phyloP scores from a whole-genome alignment of 2,888 invertebrate species.

The Drosophila kokeensis region DNA sequence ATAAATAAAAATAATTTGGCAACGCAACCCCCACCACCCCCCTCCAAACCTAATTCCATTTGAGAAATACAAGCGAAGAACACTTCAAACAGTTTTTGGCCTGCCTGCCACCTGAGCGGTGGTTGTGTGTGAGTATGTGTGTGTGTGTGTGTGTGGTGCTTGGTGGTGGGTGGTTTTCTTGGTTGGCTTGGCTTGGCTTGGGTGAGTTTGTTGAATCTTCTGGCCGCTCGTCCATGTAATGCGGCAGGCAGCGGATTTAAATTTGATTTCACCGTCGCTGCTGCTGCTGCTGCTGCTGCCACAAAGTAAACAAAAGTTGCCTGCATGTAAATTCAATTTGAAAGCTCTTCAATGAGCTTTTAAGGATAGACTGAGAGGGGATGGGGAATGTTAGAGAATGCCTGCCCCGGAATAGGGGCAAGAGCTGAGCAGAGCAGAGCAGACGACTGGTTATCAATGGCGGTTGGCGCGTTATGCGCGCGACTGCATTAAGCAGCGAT shows the following conservation, averaged over 20 bases:
- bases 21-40: constrained; percentile 4
- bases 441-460: constrained; percentile 52
- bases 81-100: constrained; percentile 72
- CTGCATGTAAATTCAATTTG: constrained; percentile 80
- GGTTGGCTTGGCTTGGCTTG: constrained; percentile 10
- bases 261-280: constrained; percentile 67
- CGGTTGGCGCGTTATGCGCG: constrained; percentile 58
- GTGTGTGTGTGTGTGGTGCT: constrained; percentile 1
- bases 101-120: constrained; percentile 52
- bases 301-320: constrained; percentile 73
- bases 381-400: background rate
- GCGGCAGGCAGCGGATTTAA: constrained; percentile 69
- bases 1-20: constrained; percentile 80
- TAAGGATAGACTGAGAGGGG: constrained; percentile 28
- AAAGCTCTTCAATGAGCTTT: constrained; percentile 77
- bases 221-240: constrained; percentile 52
- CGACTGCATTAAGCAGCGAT: constrained; percentile 80
- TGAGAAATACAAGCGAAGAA: constrained; percentile 15
- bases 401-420: constrained; percentile 1
- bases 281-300: constrained; percentile 22
- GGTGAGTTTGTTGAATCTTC: constrained; percentile 38
- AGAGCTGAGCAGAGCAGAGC: background rate
- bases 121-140: constrained; percentile 5
- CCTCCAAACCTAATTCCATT: background rate
- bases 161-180: constrained; percentile 15